phyloP scores from a whole-genome alignment of 2,113 vertebrate genomes.

The Pollachius pollachius region DNA sequence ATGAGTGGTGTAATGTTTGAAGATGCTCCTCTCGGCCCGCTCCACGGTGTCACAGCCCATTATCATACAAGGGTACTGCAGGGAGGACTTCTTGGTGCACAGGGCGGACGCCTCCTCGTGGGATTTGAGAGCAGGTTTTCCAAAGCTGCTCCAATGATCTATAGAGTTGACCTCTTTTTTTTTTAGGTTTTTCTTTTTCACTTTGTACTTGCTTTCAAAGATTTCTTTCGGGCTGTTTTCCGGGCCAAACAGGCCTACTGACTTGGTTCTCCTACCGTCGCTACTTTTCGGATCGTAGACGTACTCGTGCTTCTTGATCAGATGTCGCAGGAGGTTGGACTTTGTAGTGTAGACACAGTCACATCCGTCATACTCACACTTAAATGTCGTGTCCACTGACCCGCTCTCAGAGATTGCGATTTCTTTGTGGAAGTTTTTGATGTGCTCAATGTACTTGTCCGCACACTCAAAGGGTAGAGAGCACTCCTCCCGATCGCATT shows the following conservation, averaged over 20 bases:
- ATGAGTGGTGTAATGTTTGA: slow-evolving; percentile 94
- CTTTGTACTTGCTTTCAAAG: slow-evolving; percentile 75
- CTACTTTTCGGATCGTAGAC: slow-evolving; percentile 88
- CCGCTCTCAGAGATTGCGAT: slow-evolving; percentile 81
- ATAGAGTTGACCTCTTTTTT: slow-evolving; percentile 70
- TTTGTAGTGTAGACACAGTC: slow-evolving; percentile 95
- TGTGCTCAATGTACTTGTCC: slow-evolving; percentile 89
- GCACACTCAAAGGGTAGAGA: slow-evolving; percentile 85
- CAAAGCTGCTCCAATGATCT: slow-evolving; percentile 74
- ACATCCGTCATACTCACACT: slow-evolving; percentile 88
- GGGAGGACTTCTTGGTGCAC: slow-evolving; percentile 84
- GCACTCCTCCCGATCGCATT: slow-evolving; percentile 90
- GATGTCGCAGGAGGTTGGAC: slow-evolving; percentile 93
- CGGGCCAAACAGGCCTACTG: slow-evolving; percentile 44
- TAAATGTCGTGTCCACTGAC: slow-evolving; percentile 86
- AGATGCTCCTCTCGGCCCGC: slow-evolving; percentile 88
- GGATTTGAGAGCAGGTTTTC: slow-evolving; percentile 82
- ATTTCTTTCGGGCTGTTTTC: slow-evolving; percentile 79
- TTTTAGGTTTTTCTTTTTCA: slow-evolving; percentile 75
- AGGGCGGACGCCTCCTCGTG: slow-evolving; percentile 87
- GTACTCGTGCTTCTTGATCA: slow-evolving; percentile 95
- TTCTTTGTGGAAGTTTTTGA: slow-evolving; percentile 87
- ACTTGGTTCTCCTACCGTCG: slow-evolving; percentile 75
- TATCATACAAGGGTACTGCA: slow-evolving; percentile 98
- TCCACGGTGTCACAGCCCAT: slow-evolving; percentile 90